A percentile compares a stretch with the other conserved stretches of the same genome.
These are phyloP conservation scores for Melanotaenia trifasciata DNA, from an alignment of 2,797 vertebrate genomes.

Conservation along the genomic window DNA sequence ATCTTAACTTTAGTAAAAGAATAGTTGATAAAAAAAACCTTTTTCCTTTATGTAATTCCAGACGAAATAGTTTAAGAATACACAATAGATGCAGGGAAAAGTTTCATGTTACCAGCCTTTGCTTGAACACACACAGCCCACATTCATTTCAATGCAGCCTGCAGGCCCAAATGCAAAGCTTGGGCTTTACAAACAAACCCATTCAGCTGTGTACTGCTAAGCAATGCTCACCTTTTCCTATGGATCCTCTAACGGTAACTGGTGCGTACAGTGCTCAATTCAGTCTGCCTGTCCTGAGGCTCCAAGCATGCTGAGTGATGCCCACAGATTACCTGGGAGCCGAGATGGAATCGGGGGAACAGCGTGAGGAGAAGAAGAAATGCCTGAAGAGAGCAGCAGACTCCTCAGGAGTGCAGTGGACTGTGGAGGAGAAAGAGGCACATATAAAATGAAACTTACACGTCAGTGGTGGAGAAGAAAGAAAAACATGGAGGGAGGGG, in stretches of 20 bases:
- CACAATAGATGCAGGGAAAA: background rate
- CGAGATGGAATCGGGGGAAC: constrained; percentile 3
- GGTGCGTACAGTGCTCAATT: constrained; percentile 18
- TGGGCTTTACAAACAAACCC: constrained; percentile 37
- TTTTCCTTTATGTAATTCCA: no score
- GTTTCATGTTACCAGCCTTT: background rate
- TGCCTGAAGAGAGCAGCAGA: constrained; percentile 18
- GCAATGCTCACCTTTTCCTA: constrained; percentile 57
- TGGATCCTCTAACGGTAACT: constrained; percentile 33
- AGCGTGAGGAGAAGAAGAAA: background rate
- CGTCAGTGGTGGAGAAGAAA: constrained; percentile 13
- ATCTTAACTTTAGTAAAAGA: no score
- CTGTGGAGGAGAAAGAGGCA: constrained; percentile 40
- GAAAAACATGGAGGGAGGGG: background rate
- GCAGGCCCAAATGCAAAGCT: constrained; percentile 20
- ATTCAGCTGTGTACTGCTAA: constrained; percentile 37
- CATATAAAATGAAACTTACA: constrained; percentile 19
- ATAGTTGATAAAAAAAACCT: no score
- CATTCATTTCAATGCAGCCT: constrained; percentile 34
- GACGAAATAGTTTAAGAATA: no score
- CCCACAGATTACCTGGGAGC: constrained; percentile 36
- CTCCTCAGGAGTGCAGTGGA: constrained; percentile 34
- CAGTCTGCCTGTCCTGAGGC: constrained; percentile 24
- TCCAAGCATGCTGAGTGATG: constrained; percentile 12
- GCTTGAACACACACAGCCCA: constrained; percentile 23